phyloP scores from a whole-genome alignment of 2,113 vertebrate species.

The Microcebus ravelobensis region DNA sequence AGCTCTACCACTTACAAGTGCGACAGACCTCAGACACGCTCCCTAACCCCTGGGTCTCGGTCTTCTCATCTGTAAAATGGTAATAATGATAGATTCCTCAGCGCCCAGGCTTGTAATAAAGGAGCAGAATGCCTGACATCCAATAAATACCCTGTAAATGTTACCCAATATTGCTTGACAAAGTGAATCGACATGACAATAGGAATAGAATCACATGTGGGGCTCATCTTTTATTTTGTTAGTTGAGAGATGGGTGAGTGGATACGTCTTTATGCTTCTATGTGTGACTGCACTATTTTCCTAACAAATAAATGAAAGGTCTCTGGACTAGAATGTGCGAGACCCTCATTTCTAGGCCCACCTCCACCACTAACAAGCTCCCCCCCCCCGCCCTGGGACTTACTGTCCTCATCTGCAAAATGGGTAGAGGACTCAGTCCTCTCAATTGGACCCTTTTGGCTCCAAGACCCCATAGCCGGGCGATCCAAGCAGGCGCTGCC shows the following conservation, averaged over 20 bases:
- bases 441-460: background rate
- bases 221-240: background rate
- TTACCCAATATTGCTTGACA: background rate
- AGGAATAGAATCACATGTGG: background rate
- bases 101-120: background rate
- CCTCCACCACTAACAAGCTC: background rate
- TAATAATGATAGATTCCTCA: background rate
- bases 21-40: rapidly evolving
- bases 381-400: background rate
- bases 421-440: background rate
- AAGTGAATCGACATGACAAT: background rate
- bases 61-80: background rate
- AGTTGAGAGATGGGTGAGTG: background rate
- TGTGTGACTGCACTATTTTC: background rate
- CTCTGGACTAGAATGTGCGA: background rate
- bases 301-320: background rate
- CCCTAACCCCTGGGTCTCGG: rapidly evolving
- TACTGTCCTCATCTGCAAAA: background rate
- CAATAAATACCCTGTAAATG: background rate
- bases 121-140: background rate
- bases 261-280: background rate
- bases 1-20: background rate
- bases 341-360: background rate
- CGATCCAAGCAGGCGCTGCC: background rate
- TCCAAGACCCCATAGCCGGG: background rate